Evolutionary conservation across 1,140 invertebrate species (phyloP), one percentile per base, ranked within the genome.

Genomic region (Bombus consobrinus): DNA sequence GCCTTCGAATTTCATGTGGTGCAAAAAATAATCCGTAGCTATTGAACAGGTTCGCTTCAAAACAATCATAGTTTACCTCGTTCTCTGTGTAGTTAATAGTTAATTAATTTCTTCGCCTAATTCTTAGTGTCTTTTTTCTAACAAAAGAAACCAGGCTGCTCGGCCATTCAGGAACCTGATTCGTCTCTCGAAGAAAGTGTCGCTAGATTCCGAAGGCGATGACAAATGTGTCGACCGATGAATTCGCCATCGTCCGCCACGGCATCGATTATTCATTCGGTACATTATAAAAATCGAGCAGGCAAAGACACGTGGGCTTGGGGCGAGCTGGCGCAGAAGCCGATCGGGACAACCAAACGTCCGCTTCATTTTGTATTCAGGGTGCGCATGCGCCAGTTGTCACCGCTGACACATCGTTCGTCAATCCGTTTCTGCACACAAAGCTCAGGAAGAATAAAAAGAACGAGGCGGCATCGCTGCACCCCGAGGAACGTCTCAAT

Each of bases 361-460:
- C 91, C 87, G 88, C 90, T 93, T 95, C 94, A 95, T 95, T 94
- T 92, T 78, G 94, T 93, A 95, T 95, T 95, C 95, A 94, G 94
- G 89, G 82, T 92, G 92, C 94, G 94, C 94, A 92, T 94, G 94
- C 93, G 94, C 94, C 93, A 95, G 95, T 95, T 95, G 95, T 95
- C 95, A 95, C 92, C 88, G 94, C 94, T 95, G 95, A 95, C 94
- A 95, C 94, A 93, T 95, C 94, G 94, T 95, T 94, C 93, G 94
- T 95, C 95, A 95, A 95, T 90, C 92, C 85, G 92, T 93, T 93
- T 93, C 91, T 94, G 89, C 92, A 91, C 91, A 93, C 93, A 93
- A 94, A 94, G 92, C 93, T 92, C 72, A 75, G 74, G 68, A 85
- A 87, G 87, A 88, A 90, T 91, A 93, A 94, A 92, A 94, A 92